Conservation (phyloP, 2,113 vertebrate species). For the Pampusana beccarii region DNA sequence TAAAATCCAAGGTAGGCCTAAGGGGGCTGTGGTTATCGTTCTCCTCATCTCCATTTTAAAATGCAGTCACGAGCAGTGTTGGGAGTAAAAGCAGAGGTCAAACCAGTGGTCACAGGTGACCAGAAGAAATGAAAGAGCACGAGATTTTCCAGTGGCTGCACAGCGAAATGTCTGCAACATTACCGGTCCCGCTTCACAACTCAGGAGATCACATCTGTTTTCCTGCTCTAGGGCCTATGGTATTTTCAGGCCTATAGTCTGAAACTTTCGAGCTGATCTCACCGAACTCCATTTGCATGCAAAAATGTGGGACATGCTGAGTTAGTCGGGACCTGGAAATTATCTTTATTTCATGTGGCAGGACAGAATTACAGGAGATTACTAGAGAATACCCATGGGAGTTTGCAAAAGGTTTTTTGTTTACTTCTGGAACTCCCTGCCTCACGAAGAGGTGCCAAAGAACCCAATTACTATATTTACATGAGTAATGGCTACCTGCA, state of each 20-base stretch:
- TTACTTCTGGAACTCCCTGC: neutral
- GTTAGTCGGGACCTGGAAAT: neutral
- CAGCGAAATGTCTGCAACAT: neutral
- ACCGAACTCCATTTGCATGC: neutral
- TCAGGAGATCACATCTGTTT: neutral
- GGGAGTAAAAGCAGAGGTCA: neutral
- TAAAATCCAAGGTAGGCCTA: neutral
- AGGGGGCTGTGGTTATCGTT: neutral
- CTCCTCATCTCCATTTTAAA: neutral
- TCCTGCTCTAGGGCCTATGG: neutral
- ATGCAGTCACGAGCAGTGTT: neutral
- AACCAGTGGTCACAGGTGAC: neutral
- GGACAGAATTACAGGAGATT: neutral
- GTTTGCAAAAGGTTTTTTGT: neutral
- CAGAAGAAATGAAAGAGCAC: neutral
- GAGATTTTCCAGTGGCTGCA: conserved; percentile 15
- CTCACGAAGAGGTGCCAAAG: neutral
- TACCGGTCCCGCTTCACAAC: neutral
- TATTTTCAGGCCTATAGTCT: neutral
- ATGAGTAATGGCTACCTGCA: neutral
- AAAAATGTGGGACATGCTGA: neutral
- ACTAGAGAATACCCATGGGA: neutral
- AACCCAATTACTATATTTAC: neutral
- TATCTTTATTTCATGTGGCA: neutral
- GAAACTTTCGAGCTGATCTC: neutral